phyloP scores from a whole-genome alignment of 1,140 invertebrate species.

The Dendrolimus kikuchii region DNA sequence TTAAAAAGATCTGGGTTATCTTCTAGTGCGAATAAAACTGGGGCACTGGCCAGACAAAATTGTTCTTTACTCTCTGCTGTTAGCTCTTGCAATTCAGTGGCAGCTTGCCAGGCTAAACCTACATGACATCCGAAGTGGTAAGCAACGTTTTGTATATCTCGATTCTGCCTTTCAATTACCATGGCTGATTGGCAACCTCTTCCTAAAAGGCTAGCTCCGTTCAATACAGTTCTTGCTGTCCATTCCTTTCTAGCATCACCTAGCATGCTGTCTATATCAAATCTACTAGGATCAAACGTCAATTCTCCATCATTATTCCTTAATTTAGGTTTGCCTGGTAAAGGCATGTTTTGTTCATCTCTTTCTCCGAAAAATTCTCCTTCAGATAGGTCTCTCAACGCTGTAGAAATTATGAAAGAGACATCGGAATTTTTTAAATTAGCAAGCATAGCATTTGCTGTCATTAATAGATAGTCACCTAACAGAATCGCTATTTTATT shows the following conservation, averaged over 20 bases:
- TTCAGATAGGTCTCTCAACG: conserved; percentile 86
- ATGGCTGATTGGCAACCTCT: conserved; percentile 88
- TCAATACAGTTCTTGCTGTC: conserved; percentile 85
- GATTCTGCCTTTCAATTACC: conserved; percentile 81
- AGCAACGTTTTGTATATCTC: conserved; percentile 77
- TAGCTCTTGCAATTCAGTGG: conserved; percentile 72
- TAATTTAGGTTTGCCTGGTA: conserved; percentile 76
- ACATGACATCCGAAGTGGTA: conserved; percentile 90
- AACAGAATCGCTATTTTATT: conserved; percentile 93
- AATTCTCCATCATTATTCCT: conserved; percentile 37
- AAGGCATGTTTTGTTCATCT: conserved; percentile 84
- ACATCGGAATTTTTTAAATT: conserved; percentile 80
- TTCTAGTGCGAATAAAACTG: conserved; percentile 84
- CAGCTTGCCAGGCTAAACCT: conserved; percentile 87
- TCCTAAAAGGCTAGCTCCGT: conserved; percentile 83
- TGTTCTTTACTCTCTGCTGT: conserved; percentile 59
- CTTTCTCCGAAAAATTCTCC: conserved; percentile 87
- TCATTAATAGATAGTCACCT: conserved; percentile 92
- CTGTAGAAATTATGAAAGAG: conserved; percentile 87
- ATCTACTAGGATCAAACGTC: conserved; percentile 39
- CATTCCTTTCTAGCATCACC: conserved; percentile 83
- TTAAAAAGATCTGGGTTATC: conserved; percentile 78
- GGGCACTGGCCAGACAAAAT: conserved; percentile 82
- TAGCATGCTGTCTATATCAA: conserved; percentile 68
- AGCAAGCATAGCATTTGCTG: conserved; percentile 85